Percentiles rank a stretch among this genome's conserved stretches.
Evolutionary conservation across 2,797 vertebrate genomes (phyloP).

Genomic region (Micropoecilia bifurca): DNA sequence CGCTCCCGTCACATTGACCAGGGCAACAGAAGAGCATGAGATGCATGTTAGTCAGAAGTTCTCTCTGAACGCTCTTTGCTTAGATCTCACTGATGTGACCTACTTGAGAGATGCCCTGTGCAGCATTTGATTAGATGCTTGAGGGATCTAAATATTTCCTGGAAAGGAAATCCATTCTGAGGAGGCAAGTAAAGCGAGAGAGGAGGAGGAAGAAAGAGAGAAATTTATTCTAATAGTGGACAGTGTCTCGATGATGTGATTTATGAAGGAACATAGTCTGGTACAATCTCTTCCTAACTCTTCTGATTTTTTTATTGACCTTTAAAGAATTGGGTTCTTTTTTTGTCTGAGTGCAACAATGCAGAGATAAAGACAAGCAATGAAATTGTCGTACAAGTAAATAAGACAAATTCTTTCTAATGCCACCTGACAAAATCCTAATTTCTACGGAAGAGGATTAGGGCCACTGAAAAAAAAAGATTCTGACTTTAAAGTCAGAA

Average conservation of each 20-base stretch:
- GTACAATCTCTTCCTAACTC: conserved; percentile 34
- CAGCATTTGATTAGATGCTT: conserved; percentile 54
- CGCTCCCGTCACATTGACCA: conserved; percentile 16
- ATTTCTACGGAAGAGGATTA: not conserved
- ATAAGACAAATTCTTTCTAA: conserved; percentile 24
- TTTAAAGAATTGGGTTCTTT: conserved; percentile 54
- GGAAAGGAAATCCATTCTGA: conserved; percentile 57
- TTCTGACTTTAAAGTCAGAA: too few species aligned
- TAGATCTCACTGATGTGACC: conserved; percentile 46
- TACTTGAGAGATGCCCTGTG: conserved; percentile 42
- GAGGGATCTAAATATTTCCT: conserved; percentile 44
- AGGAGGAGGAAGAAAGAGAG: conserved; percentile 38
- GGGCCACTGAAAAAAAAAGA: too few species aligned
- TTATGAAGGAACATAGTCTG: conserved; percentile 45
- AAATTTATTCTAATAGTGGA: conserved; percentile 62
- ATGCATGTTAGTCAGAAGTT: conserved; percentile 28
- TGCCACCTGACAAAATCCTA: conserved; percentile 4
- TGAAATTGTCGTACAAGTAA: conserved; percentile 28
- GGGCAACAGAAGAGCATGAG: not conserved
- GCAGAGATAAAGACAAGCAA: conserved; percentile 10
- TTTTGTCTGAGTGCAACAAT: conserved; percentile 22
- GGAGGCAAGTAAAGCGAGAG: conserved; percentile 52
- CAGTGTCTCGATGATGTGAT: conserved; percentile 55
- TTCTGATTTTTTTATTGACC: conserved; percentile 52
- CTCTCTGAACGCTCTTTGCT: conserved; percentile 32